Base-by-base conservation (phyloP, 2,113 vertebrate genomes). In the Mormoops blainvillei region DNA sequence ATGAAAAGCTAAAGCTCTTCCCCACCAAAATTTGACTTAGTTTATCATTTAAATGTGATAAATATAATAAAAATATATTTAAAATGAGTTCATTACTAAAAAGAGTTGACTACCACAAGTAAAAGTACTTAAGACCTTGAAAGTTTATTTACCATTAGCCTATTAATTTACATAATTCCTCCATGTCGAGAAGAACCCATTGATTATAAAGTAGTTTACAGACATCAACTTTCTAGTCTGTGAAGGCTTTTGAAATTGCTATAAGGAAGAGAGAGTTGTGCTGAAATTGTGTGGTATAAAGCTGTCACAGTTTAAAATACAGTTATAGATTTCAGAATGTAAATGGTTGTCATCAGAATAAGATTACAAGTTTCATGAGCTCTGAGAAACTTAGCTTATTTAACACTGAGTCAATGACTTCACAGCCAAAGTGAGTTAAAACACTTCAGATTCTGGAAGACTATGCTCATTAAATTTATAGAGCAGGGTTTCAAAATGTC, bases 201-300 rank as follows among this genome's bases (percentile, higher is more conserved):
- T 91, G 88, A 92, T 86, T 88, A 95, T 84, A 65, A 96, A 92
- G 43, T 31, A 94, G 76, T 96, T 96, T 78, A 92, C 8, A 90
- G 43, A 56, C 5, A 92, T 85, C 89, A 92, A 94, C 22, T 58
- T 89, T 94, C 58, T 13, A 87, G 38, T 12, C 58, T 52, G 22
- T 68, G 65, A 97, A 87, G 26, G 56, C 12, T 80, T 96, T 70
- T 88, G 67, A 92, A 96, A 95, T 97, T 92, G 31, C 61, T 63
- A 92, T 83, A 94, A 88, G 36, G 81, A 93, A 94, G 84, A 93
- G 10, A 89, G 10, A 71, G 20, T 91, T 80, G 50, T 68, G 24
- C 77, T 28, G 8, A 52, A 95, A 93, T 28, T 18, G 31, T 94
- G 52, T 48, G 33, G n/a, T 83, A 11, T 93, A 90, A 95, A 92